phyloP scores from a whole-genome alignment of 2,113 vertebrate species.

The Uropsilus gracilis region DNA sequence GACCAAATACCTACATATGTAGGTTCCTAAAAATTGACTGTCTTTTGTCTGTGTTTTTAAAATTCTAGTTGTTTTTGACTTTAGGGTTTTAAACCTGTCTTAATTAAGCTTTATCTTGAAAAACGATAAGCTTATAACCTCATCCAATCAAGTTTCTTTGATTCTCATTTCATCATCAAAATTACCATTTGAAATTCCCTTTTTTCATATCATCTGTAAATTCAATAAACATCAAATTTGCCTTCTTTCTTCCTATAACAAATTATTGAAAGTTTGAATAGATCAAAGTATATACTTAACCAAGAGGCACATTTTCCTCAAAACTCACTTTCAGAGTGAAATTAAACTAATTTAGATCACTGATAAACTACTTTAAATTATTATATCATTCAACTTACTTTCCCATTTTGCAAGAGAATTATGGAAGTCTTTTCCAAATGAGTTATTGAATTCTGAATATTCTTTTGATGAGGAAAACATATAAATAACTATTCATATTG shows the following conservation, averaged over 20 bases:
- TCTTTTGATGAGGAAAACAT: not conserved
- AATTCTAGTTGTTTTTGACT: not conserved
- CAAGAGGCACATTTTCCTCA: not conserved
- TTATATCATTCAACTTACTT: not conserved
- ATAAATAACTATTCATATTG: not conserved
- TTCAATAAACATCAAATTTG: not conserved
- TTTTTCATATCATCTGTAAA: not conserved
- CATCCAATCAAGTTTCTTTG: not conserved
- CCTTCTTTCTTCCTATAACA: not conserved
- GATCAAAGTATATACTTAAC: not conserved
- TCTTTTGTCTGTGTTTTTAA: too few relatives aligned
- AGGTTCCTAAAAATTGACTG: too few relatives aligned
- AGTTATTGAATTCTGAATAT: not conserved
- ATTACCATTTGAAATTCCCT: not conserved
- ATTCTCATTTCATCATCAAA: not conserved
- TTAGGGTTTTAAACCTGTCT: not conserved
- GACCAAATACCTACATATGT: too few relatives aligned
- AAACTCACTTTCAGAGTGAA: constrained; percentile 37
- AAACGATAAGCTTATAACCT: not conserved
- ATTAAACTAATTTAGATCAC: constrained; percentile 38
- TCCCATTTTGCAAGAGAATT: not conserved
- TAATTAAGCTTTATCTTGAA: not conserved
- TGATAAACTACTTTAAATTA: constrained; percentile 43
- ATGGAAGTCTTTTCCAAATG: not conserved
- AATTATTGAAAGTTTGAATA: constrained; percentile 4